Base-by-base conservation (phyloP, 2,888 invertebrate species). In the Tipula lateralis region DNA sequence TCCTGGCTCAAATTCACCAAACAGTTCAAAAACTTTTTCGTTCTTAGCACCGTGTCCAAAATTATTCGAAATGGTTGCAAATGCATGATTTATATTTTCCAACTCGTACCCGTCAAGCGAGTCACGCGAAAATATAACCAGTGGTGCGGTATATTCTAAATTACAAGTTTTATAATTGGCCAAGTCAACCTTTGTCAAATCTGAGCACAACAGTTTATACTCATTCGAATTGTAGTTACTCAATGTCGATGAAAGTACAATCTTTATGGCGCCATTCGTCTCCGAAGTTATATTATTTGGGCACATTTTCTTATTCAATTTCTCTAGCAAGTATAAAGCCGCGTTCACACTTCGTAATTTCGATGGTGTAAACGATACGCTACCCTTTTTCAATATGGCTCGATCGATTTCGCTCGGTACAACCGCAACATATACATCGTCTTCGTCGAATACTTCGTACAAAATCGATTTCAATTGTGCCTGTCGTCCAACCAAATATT, bases 21-120 rank as follows among this genome's bases (percentile, higher is more conserved):
- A 90, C 83, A 90, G 85, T 1, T 88, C 87, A 85, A 90, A 90
- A 9, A 90, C 90, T 87, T 90, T 90, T 83, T 88, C 86, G 34
- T 88, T 83, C 85, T 88, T 89, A 82, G 88, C 88, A 5, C 84
- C 85, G 80, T 87, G 87, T 0, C 90, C 90, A 24, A 90, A 90
- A 83, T 88, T 88, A 9, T 88, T 87, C 9, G 90, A 89, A 36
- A 90, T 86, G 2, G 88, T 87, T 7, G 88, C 84, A 84, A 89
- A 89, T 85, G 89, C 87, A 86, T 90, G 90, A 85, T 89, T 88
- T 50, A 89, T 86, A 39, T 89, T 89, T 84, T 89, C 89, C 86
- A 88, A 87, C 85, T 90, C 89, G n/a, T 89, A 88, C 3, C 87
- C 50, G 1, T 87, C 87, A 12, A 85, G 12, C 34, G 84, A 34